Conservation (phyloP, 2,888 invertebrate genomes). For the Nipponacmea schrenckii region DNA sequence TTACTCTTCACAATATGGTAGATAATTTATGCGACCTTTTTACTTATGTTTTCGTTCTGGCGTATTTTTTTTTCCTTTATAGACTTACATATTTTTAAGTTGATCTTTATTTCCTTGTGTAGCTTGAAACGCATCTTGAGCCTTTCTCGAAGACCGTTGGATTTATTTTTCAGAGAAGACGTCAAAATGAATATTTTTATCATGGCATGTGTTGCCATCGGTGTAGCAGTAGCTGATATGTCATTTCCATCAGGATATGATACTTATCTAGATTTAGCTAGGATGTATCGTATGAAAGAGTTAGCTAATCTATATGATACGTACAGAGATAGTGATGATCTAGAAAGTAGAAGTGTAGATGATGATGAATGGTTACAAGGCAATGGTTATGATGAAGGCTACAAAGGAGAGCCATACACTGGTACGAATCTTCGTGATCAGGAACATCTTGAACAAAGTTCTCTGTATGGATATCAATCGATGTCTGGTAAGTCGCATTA, state of each 20-base stretch:
- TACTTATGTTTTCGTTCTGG: no score
- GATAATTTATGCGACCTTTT: no score
- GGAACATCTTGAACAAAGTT: slow-evolving; percentile 53
- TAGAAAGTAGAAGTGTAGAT: slow-evolving; percentile 32
- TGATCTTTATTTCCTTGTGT: no score
- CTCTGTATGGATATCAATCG: slow-evolving; percentile 55
- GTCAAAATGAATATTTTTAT: neutral
- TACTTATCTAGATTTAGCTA: slow-evolving; percentile 33
- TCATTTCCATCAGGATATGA: slow-evolving; percentile 10
- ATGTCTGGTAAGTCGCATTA: slow-evolving; percentile 44
- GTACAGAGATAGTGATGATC: slow-evolving; percentile 35
- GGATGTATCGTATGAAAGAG: slow-evolving; percentile 38
- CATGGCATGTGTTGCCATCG: neutral
- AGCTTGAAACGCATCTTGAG: no score
- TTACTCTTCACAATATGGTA: no score
- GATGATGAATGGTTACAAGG: slow-evolving; percentile 26
- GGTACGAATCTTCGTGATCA: slow-evolving; percentile 53
- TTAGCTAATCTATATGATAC: slow-evolving; percentile 25
- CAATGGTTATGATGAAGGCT: slow-evolving; percentile 17
- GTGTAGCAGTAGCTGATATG: neutral
- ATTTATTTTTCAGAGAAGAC: neutral
- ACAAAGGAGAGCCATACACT: slow-evolving; percentile 34
- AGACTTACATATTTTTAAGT: no score
- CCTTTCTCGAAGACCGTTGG: neutral
- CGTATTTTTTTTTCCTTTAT: no score